Evolutionary conservation across 2,797 vertebrate genomes (phyloP).

Genomic region (Gallirallus australis): DNA sequence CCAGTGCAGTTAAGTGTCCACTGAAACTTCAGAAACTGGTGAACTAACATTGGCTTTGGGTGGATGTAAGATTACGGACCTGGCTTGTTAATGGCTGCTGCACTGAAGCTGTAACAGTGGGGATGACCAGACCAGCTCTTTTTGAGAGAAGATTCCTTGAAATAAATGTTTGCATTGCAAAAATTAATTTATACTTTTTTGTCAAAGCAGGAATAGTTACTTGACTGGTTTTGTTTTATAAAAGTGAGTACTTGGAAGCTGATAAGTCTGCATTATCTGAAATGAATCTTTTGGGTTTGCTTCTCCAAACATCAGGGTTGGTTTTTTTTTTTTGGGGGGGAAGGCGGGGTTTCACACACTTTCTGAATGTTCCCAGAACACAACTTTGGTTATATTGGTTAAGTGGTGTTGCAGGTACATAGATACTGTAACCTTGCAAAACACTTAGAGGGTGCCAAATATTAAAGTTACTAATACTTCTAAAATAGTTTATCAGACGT

Average conservation of each 20-base stretch:
- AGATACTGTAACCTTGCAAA: constrained; percentile 30
- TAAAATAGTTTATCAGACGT: background rate
- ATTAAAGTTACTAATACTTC: background rate
- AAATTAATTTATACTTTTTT: constrained; percentile 18
- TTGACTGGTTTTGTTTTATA: background rate
- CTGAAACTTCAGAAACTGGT: constrained; percentile 1
- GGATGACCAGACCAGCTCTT: background rate
- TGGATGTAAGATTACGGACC: background rate
- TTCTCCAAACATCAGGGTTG: background rate
- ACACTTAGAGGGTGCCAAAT: background rate
- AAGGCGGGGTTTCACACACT: background rate
- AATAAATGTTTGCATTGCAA: constrained; percentile 29
- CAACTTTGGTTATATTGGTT: constrained; percentile 33
- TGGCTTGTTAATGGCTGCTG: background rate
- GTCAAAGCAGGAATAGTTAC: background rate
- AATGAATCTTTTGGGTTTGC: background rate
- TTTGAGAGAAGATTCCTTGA: background rate
- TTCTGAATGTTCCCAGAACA: constrained; percentile 15
- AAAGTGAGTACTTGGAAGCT: constrained; percentile 32
- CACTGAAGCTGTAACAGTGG: background rate
- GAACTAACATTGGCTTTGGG: background rate
- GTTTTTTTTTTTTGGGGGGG: background rate
- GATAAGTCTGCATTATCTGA: background rate
- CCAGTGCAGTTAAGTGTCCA: background rate
- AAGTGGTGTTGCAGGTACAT: background rate